Evolutionary conservation across 2,888 invertebrate genomes (phyloP).

Genomic region (Liodrosophila aerea): DNA sequence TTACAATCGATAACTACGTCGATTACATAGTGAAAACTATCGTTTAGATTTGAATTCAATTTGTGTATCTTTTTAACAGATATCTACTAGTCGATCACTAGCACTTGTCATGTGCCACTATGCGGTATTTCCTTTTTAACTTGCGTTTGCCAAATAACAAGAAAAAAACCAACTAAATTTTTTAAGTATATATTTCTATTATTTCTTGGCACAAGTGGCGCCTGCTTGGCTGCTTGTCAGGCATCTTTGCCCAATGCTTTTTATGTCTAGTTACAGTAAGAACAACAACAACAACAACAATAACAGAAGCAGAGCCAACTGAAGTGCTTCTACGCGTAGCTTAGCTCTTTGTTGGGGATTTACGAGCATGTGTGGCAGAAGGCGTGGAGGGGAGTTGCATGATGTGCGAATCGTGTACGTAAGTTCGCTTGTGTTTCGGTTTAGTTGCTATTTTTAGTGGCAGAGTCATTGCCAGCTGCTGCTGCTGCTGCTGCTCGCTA

Average conservation of each 20-base stretch:
- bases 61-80: neutral
- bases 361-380: slow-evolving; percentile 20
- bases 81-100: neutral
- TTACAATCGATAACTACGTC: too few relatives aligned
- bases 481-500: slow-evolving; percentile 13
- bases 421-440: neutral
- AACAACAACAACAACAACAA: too few relatives aligned
- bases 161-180: neutral
- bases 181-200: slow-evolving; percentile 27
- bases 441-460: slow-evolving; percentile 7
- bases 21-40: too few relatives aligned
- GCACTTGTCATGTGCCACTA: slow-evolving; percentile 5
- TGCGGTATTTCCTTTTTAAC: slow-evolving; percentile 13
- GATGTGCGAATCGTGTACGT: slow-evolving; percentile 33
- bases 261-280: slow-evolving; percentile 14
- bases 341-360: slow-evolving; percentile 15
- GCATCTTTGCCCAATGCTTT: slow-evolving; percentile 24
- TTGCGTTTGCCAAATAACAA: slow-evolving; percentile 1
- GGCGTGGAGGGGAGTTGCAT: slow-evolving; percentile 16
- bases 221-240: slow-evolving; percentile 29
- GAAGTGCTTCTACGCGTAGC: slow-evolving; percentile 13
- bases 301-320: too few relatives aligned
- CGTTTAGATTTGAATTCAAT: too few relatives aligned
- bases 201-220: slow-evolving; percentile 28
- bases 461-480: slow-evolving; percentile 20